phyloP scores from a whole-genome alignment of 2,888 invertebrate species.

The Callimorpha dominula region DNA sequence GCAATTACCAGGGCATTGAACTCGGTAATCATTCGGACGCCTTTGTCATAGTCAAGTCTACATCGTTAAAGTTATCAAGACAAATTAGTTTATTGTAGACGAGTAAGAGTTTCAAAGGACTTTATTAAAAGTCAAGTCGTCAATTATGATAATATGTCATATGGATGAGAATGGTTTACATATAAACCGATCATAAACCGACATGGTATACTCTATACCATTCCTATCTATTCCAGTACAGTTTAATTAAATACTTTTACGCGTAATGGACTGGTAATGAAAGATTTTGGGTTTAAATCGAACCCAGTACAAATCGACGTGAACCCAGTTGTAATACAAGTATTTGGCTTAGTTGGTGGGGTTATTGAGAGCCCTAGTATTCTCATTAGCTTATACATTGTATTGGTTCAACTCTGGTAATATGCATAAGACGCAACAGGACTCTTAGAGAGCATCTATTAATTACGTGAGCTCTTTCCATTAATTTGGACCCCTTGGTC shows the following conservation, averaged over 20 bases:
- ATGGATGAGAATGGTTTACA: neutral
- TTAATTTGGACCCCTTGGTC: neutral
- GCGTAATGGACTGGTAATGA: no score
- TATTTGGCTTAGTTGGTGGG: neutral
- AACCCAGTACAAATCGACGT: neutral
- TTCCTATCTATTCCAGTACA: neutral
- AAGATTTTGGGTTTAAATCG: no score
- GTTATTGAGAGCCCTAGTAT: neutral
- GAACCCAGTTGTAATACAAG: neutral
- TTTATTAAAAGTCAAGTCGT: neutral
- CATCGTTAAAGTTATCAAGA: conserved; percentile 5
- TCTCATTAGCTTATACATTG: neutral
- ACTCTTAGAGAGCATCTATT: neutral
- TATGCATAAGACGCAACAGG: neutral
- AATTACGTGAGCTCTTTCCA: neutral
- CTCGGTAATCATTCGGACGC: neutral
- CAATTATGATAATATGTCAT: neutral
- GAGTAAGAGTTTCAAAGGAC: neutral
- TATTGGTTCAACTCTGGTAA: neutral
- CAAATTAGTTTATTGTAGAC: neutral
- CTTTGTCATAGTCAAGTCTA: conserved; percentile 2
- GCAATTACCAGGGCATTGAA: conserved; percentile 17
- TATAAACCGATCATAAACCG: neutral
- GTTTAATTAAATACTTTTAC: neutral
- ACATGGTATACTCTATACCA: neutral